Evolutionary conservation across 92 coral and sea anemone genomes (phyloP).

Genomic region (Bergia sp.): DNA sequence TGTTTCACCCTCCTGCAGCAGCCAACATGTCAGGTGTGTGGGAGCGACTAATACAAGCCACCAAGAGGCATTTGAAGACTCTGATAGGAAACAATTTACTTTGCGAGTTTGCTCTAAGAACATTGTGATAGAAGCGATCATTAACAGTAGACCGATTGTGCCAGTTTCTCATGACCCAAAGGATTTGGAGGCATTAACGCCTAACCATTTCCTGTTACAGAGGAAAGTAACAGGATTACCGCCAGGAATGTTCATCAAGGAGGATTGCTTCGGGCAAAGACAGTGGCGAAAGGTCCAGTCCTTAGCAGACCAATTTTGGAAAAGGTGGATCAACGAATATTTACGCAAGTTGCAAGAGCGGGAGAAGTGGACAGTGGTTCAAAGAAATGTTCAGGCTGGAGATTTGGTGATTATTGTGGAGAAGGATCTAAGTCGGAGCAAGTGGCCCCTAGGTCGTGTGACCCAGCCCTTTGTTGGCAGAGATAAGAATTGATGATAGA

Average conservation of each 20-base stretch:
- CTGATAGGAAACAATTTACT: too few species aligned
- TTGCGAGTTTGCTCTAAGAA: too few species aligned
- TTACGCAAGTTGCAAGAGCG: slow-evolving; percentile 32
- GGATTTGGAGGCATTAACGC: too few species aligned
- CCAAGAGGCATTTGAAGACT: too few species aligned
- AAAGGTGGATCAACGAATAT: slow-evolving; percentile 43
- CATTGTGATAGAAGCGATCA: not conserved
- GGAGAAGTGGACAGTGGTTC: slow-evolving; percentile 25
- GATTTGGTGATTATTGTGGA: slow-evolving; percentile 42
- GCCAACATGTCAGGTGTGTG: too few species aligned
- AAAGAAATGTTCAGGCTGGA: slow-evolving; percentile 25
- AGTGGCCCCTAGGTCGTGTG: not conserved
- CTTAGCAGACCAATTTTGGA: slow-evolving; percentile 47
- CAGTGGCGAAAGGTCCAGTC: slow-evolving; percentile 48
- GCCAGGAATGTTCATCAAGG: slow-evolving; percentile 32
- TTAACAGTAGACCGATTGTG: slow-evolving; percentile 43
- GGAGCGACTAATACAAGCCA: too few species aligned
- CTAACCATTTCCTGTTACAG: not conserved
- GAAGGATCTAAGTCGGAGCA: slow-evolving; percentile 19
- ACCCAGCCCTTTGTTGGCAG: too few species aligned
- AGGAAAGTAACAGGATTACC: slow-evolving; percentile 29
- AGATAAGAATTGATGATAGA: too few species aligned
- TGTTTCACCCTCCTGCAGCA: too few species aligned
- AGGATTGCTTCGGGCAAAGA: slow-evolving; percentile 34
- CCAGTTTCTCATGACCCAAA: too few species aligned